Evolutionary conservation across 2,797 vertebrate genomes (phyloP).

Genomic region (Periparus ater): DNA sequence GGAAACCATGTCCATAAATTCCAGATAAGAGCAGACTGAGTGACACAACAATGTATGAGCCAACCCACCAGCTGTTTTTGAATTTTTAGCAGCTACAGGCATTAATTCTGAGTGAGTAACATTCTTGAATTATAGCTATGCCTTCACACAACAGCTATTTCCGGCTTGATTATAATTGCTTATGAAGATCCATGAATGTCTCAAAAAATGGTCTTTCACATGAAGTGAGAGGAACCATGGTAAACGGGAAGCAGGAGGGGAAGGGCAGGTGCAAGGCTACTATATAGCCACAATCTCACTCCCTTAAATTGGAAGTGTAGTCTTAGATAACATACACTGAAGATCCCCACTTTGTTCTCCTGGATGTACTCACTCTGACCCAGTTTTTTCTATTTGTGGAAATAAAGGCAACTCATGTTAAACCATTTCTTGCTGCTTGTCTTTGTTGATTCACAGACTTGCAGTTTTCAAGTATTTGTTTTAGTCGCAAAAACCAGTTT

Average conservation of each 20-base stretch:
- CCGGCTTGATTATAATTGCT: not conserved
- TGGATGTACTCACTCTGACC: not conserved
- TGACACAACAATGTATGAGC: not conserved
- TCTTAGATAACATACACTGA: not conserved
- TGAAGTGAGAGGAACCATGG: not conserved
- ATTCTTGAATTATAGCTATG: not conserved
- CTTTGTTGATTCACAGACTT: not conserved
- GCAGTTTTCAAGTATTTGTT: not conserved
- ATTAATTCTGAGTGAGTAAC: not conserved
- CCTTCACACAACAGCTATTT: not conserved
- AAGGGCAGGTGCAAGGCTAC: not conserved
- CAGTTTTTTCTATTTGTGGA: not conserved
- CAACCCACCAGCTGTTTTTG: not conserved
- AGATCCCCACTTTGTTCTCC: not conserved
- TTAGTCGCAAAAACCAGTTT: not conserved
- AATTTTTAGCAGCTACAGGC: not conserved
- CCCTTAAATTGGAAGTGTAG: not conserved
- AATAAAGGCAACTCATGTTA: not conserved
- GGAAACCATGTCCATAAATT: not conserved
- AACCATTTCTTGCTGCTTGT: not conserved
- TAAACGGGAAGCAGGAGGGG: not conserved
- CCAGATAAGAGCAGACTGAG: not conserved
- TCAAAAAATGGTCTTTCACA: not conserved
- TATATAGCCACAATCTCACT: not conserved
- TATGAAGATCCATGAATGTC: not conserved